Conservation (phyloP, 2,888 invertebrate species). For the Masnerella sp. region DNA sequence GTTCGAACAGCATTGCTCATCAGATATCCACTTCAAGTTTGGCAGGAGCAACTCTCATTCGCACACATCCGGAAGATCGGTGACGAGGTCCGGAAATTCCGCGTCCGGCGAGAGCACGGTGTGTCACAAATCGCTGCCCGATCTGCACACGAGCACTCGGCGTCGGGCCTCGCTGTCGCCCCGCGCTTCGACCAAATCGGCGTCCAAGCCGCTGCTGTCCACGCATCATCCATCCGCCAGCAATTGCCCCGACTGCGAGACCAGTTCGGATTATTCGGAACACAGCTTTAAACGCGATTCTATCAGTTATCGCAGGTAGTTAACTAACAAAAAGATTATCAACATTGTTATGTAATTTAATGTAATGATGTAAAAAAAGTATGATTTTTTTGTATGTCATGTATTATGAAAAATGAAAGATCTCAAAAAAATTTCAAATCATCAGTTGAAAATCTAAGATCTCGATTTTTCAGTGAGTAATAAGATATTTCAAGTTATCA, state of each 20-base stretch:
- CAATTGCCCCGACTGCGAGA: conserved; percentile 76
- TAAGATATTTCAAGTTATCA: no score
- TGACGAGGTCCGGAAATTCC: conserved; percentile 69
- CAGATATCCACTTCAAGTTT: conserved; percentile 74
- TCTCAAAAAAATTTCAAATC: no score
- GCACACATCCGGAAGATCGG: conserved; percentile 70
- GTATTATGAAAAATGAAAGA: no score
- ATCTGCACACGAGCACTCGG: conserved; percentile 81
- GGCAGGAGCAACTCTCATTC: conserved; percentile 75
- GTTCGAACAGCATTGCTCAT: conserved; percentile 65
- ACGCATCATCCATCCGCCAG: conserved; percentile 67
- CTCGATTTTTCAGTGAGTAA: no score
- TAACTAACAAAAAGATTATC: no score
- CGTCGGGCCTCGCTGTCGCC: conserved; percentile 75
- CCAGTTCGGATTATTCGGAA: conserved; percentile 76
- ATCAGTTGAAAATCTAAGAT: no score
- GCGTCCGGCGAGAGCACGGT: conserved; percentile 72
- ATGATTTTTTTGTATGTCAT: no score
- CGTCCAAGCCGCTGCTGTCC: conserved; percentile 64
- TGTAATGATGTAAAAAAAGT: no score
- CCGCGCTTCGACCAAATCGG: conserved; percentile 72
- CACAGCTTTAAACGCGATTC: conserved; percentile 75
- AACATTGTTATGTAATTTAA: no score
- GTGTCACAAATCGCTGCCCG: conserved; percentile 90
- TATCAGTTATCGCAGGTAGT: conserved; percentile 73